Evolutionary conservation across 2,797 vertebrate genomes (phyloP).

Genomic region (Nannoperca australis): DNA sequence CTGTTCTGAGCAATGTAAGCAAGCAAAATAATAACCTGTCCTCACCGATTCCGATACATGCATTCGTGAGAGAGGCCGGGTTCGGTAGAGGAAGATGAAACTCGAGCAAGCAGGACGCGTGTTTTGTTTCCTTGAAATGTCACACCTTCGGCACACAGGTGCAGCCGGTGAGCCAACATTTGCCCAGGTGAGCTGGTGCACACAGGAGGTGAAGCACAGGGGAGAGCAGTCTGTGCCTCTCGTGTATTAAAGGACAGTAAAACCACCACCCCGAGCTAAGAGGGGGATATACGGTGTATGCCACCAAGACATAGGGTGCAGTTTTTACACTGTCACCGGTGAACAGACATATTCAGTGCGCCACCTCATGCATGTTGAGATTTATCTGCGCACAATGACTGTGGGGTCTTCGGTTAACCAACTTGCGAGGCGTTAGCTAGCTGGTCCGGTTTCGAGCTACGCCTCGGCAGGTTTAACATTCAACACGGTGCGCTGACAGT

Average conservation of each 20-base stretch:
- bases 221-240: too few relatives aligned
- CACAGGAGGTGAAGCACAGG: not conserved
- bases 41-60: not conserved
- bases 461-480: not conserved
- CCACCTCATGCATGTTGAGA: not conserved
- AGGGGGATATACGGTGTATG: not conserved
- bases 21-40: not conserved
- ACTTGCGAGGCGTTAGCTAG: conserved; percentile 49
- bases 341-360: not conserved
- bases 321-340: not conserved
- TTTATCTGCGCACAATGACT: not conserved
- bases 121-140: conserved; percentile 10
- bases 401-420: not conserved
- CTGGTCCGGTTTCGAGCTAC: conserved; percentile 2
- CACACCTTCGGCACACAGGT: conserved; percentile 75
- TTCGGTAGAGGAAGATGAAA: conserved; percentile 32
- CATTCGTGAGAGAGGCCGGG: not conserved
- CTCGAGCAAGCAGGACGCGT: conserved; percentile 54
- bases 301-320: not conserved
- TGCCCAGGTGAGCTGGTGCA: not conserved
- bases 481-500: not conserved
- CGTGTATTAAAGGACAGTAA: not conserved
- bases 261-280: not conserved
- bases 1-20: not conserved
- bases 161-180: conserved; percentile 12